Evolutionary conservation across 2,888 invertebrate species (phyloP), one percentile per base, ranked within the genome.

Genomic region (Sarcophaga rosellei): DNA sequence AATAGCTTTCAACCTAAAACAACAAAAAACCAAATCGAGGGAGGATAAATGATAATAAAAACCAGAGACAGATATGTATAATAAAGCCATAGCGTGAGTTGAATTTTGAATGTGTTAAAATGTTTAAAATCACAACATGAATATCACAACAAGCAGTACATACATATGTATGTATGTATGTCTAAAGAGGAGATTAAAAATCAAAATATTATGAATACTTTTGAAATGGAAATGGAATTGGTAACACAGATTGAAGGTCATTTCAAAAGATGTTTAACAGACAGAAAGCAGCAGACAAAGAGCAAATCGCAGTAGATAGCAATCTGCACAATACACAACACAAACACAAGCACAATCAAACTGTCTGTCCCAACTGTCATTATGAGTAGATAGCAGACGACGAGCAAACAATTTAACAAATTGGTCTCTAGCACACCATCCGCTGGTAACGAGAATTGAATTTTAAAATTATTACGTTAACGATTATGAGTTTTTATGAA

Each of bases 231-330:
- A 66, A 53, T 53, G 53, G 1, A 89, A 87, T 88, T 75, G 17
- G 62, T 35, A 89, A 88, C 88, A 89, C 12, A 88, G 86, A 90
- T 88, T 89, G 91, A 91, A 91, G 91, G 91, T 91, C 91, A 89
- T 82, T 23, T 69, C 47, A 83, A 15, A 68, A 69, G 57, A 72
- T 79, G 63, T 25, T 53, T 35, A 70, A 79, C 53, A 47, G 20
- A 17, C n/a, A n/a, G n/a, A 45, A 23, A 45, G 2, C 21, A 63
- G 8, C 23, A 8, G 4, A n/a, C 10, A 66, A 66, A 73, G 53
- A 74, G 10, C 61, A 78, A 47, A 45, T 45, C 20, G 15, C 65
- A 12, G 73, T 66, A 73, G 61, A 80, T n/a, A 44, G 4, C 21
- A 8, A 23, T 17, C 25, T 45, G 17, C 1, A 57, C 5, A 4